Percentiles rank a stretch among this genome's conserved stretches.
Conservation (phyloP, 2,888 invertebrate genomes). For the Cheilosia soror region DNA sequence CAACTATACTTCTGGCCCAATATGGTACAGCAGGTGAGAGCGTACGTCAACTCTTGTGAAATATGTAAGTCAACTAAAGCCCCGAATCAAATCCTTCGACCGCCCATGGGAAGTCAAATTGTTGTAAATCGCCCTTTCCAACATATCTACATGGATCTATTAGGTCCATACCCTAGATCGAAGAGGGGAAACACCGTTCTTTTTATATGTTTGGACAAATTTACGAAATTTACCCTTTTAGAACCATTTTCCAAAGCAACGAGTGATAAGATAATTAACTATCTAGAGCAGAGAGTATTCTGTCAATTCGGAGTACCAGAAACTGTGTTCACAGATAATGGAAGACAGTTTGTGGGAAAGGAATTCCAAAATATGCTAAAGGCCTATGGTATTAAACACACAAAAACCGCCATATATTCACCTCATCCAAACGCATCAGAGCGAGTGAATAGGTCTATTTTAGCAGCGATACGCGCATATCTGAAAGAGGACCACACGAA, state of each 20-base stretch:
- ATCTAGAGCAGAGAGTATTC: neutral
- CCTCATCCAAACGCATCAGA: conserved; percentile 56
- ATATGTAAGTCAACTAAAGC: neutral
- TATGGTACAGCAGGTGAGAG: neutral
- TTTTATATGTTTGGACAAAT: neutral
- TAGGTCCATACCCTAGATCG: conserved; percentile 27
- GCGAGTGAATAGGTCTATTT: conserved; percentile 29
- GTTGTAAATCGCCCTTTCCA: conserved; percentile 18
- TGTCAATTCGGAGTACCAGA: neutral
- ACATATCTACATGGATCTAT: conserved; percentile 25
- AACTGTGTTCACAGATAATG: conserved; percentile 43
- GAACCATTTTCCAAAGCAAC: no score
- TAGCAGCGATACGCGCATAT: conserved; percentile 22
- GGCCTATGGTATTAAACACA: conserved; percentile 33
- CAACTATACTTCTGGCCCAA: conserved; percentile 6
- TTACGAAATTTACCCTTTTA: neutral
- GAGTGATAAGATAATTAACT: neutral
- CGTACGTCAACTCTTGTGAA: neutral
- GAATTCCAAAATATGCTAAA: neutral
- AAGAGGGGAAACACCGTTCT: neutral
- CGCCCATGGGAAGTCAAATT: neutral
- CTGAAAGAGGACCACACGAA: conserved; percentile 27
- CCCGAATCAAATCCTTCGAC: neutral
- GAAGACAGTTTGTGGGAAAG: conserved; percentile 26
- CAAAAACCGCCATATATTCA: conserved; percentile 33